These are phyloP conservation scores for Lithophane semibrunnea DNA, from an alignment of 2,888 invertebrate species.

Conservation along the genomic window DNA sequence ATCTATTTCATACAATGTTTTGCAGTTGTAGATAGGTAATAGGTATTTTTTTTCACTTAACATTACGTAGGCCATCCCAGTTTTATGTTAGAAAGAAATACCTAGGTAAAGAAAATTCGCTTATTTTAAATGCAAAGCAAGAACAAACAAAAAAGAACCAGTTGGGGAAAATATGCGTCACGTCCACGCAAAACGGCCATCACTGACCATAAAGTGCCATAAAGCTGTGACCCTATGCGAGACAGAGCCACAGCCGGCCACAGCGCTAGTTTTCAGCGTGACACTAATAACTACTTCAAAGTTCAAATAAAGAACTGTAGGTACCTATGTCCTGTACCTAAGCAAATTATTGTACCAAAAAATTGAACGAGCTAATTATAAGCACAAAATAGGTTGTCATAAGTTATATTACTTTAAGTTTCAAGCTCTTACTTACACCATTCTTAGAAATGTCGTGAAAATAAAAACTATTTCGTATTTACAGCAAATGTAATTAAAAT, in stretches of 20 bases:
- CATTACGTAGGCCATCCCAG: background rate
- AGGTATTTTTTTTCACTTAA: background rate
- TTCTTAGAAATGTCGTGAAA: background rate
- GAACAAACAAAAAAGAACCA: background rate
- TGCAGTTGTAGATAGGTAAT: background rate
- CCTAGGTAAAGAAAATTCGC: too few relatives aligned
- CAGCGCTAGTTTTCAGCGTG: background rate
- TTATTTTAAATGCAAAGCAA: background rate
- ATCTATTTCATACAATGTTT: background rate
- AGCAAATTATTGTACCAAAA: background rate
- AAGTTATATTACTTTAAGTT: background rate
- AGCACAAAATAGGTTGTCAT: background rate
- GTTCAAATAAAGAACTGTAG: background rate
- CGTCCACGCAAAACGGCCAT: background rate
- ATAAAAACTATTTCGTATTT: background rate
- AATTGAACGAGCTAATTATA: background rate
- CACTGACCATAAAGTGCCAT: background rate
- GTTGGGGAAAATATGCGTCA: background rate
- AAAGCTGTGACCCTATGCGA: background rate
- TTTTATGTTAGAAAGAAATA: background rate
- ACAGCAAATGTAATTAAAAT: conserved; percentile 37
- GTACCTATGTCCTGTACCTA: background rate
- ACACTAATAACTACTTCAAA: background rate
- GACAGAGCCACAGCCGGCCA: background rate
- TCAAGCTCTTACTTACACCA: background rate